These are phyloP conservation scores for Callospermophilus lateralis DNA, from an alignment of 2,113 vertebrate species.

Conservation along the genomic window DNA sequence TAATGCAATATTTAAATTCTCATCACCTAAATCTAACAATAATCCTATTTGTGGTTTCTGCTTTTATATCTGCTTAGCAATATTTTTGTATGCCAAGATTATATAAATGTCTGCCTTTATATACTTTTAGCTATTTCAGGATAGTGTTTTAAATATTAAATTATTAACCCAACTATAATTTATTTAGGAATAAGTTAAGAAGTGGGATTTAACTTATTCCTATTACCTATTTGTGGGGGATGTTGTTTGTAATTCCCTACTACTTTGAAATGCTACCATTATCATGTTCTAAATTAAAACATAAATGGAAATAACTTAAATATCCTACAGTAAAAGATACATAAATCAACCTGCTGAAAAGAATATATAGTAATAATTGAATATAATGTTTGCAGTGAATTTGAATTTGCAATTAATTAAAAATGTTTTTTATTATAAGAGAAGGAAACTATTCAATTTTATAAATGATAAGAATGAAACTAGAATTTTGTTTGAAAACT, in stretches of 20 bases:
- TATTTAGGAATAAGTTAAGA: slow-evolving; percentile 30
- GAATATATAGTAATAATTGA: slow-evolving; percentile 38
- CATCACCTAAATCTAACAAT: neutral
- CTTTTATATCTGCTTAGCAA: neutral
- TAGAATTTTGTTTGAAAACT: slow-evolving; percentile 43
- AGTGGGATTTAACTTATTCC: neutral
- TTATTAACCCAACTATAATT: neutral
- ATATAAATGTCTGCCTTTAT: neutral
- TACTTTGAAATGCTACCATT: slow-evolving; percentile 16
- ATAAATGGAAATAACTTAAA: slow-evolving; percentile 31
- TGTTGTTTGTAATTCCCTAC: neutral
- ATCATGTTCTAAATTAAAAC: slow-evolving; percentile 23
- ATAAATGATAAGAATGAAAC: neutral
- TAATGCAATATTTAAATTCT: slow-evolving; percentile 5
- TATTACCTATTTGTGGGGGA: neutral
- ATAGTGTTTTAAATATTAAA: slow-evolving; percentile 28
- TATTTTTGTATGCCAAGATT: neutral
- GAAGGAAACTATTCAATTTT: neutral
- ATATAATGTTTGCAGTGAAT: slow-evolving; percentile 10
- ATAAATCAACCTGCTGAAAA: neutral
- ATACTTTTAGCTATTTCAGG: neutral
- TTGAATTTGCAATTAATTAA: neutral
- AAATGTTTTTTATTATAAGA: neutral
- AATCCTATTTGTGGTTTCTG: neutral
- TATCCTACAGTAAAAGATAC: slow-evolving; percentile 22